These are phyloP conservation scores for Lepisosteus osseus DNA, from an alignment of 2,113 vertebrate species.

Conservation along the genomic window DNA sequence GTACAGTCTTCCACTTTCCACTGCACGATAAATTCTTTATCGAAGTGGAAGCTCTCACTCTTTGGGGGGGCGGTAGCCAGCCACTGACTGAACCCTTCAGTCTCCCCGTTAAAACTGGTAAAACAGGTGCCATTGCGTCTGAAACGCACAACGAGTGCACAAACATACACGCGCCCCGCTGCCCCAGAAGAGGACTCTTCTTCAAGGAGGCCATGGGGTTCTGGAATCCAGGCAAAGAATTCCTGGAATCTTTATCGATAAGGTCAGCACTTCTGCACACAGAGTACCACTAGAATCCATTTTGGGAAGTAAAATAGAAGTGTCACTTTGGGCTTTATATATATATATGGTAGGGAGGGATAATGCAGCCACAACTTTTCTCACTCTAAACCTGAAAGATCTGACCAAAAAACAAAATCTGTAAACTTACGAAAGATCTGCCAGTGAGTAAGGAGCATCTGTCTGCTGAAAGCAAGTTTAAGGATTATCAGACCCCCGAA, in stretches of 20 bases:
- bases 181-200: background rate
- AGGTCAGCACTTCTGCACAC: background rate
- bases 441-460: slow-evolving; percentile 32
- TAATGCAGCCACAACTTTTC: background rate
- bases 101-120: background rate
- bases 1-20: no score
- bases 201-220: background rate
- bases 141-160: no score
- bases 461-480: slow-evolving; percentile 33
- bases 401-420: no score
- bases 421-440: background rate
- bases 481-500: slow-evolving; percentile 41
- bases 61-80: slow-evolving; percentile 1
- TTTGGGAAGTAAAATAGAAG: background rate
- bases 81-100: background rate
- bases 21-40: no score
- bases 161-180: background rate
- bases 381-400: no score
- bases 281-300: background rate
- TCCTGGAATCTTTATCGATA: slow-evolving; percentile 36
- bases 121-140: background rate
- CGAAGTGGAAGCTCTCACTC: no score
- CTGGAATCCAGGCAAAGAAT: slow-evolving; percentile 27
- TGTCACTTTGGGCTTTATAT: no score
- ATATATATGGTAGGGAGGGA: background rate